Percentiles rank a stretch among this genome's conserved stretches.
phyloP scores from a whole-genome alignment of 2,888 invertebrate genomes.

The Marronus borbonicus region DNA sequence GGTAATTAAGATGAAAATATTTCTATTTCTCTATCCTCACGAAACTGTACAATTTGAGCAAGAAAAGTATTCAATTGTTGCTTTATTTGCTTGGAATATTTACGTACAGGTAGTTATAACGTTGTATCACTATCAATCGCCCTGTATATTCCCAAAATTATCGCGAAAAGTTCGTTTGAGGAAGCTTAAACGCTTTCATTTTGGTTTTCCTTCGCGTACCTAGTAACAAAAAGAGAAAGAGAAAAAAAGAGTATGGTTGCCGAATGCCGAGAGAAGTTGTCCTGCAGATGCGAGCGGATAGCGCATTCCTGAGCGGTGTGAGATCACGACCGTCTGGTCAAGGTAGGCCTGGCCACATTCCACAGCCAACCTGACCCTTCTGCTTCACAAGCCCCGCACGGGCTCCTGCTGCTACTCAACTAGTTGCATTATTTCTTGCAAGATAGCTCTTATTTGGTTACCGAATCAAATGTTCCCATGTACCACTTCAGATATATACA shows the following conservation, averaged over 20 bases:
- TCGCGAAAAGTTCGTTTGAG: slow-evolving; percentile 26
- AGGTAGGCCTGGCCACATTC: slow-evolving; percentile 69
- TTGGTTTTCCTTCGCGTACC: slow-evolving; percentile 36
- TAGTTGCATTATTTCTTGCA: slow-evolving; percentile 63
- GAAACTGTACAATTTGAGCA: too few species aligned
- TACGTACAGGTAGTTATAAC: too few species aligned
- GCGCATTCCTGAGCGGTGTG: slow-evolving; percentile 68
- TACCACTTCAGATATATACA: slow-evolving; percentile 40
- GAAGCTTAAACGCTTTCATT: slow-evolving; percentile 40
- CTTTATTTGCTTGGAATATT: too few species aligned
- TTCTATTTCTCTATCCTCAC: too few species aligned
- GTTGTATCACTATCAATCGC: neutral
- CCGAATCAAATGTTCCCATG: slow-evolving; percentile 66
- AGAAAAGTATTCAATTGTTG: too few species aligned
- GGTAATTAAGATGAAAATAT: too few species aligned
- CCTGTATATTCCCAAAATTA: neutral
- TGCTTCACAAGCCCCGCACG: slow-evolving; percentile 59
- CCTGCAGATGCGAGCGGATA: slow-evolving; percentile 64
- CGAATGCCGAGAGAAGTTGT: slow-evolving; percentile 53
- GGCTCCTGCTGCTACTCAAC: slow-evolving; percentile 59
- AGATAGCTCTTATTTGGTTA: slow-evolving; percentile 62
- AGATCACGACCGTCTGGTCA: slow-evolving; percentile 69
- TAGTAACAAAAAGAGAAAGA: slow-evolving; percentile 43
- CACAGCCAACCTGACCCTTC: slow-evolving; percentile 68
- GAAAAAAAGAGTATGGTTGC: slow-evolving; percentile 51